phyloP scores from a whole-genome alignment of 2,113 vertebrate genomes.

The Osmerus mordax region DNA sequence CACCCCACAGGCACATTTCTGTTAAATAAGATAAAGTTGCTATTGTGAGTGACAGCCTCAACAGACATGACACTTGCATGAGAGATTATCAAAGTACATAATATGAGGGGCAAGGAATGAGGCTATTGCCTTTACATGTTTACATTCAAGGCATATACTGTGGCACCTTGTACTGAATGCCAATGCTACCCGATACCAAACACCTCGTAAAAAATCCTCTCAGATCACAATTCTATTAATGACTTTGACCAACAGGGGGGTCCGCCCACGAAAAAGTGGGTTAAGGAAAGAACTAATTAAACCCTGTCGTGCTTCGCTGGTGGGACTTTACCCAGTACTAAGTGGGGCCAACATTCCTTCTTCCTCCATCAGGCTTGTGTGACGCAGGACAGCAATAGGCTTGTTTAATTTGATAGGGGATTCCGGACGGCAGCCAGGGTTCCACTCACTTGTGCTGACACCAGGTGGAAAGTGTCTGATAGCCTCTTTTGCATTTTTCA shows the following conservation, averaged over 20 bases:
- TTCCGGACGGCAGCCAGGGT: background rate
- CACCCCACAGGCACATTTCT: too few relatives aligned
- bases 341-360: slow-evolving; percentile 8
- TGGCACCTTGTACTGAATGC: background rate
- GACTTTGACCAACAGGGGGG: background rate
- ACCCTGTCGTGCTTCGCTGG: background rate
- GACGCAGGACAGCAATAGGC: slow-evolving; percentile 7
- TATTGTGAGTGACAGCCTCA: too few relatives aligned
- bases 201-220: background rate
- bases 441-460: slow-evolving; percentile 1
- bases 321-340: background rate
- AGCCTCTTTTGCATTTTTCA: background rate
- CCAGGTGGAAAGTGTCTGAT: background rate
- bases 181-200: background rate
- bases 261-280: background rate
- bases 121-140: background rate
- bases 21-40: too few relatives aligned
- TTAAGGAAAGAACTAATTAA: background rate
- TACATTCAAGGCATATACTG: background rate
- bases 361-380: background rate
- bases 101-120: background rate
- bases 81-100: background rate
- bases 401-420: slow-evolving; percentile 15
- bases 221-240: background rate
- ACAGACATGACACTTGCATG: too few relatives aligned